Base-by-base conservation (phyloP, 2,797 vertebrate genomes). In the Pseudotriccus pelzelni region DNA sequence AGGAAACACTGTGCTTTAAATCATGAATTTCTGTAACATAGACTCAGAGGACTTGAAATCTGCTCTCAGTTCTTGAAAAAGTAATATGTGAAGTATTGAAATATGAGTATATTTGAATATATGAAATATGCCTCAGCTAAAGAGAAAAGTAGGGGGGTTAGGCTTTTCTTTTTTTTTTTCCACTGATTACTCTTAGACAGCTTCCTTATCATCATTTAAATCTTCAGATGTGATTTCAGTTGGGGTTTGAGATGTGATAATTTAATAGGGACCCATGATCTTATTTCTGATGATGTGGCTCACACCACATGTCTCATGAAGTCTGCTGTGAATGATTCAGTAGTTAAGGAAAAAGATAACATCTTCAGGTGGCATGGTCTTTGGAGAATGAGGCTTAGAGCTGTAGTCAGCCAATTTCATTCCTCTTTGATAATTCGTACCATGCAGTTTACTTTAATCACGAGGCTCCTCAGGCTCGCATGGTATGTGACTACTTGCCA, bases 351-450 rank as follows among this genome's bases (percentile, higher is more conserved):
- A 68, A 72, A 91, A 72, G 32, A 43, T 46, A 76, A 52, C 37
- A 56, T 86, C 53, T 80, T 90, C 30, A 78, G 37, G 11, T 18
- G 27, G 27, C 10, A 37, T 2, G 1, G 50, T 43, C 68, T 91
- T 93, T 50, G 49, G 58, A 90, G 17, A 21, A 72, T 17, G n/a
- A 68, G 32, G 11, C 15, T 87, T 84, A 73, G 68, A 83, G 30
- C 37, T 90, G 34, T 68, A 62, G 58, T 37, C 64, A 88, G 50
- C 62, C 80, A 47, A 34, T 74, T 89, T 90, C 0, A 41, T 58
- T 88, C 52, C 46, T 83, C 44, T 80, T 91, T 90, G 73, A 11
- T 63, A 63, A 47, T 80, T 91, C 68, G 60, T 60, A 67, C 37
- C 2, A 1, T 37, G 32, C 23, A 62, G 56, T 83, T 89, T 49